Evolutionary conservation across 2,113 vertebrate species (phyloP), one percentile per base, ranked within the genome.

Genomic region (Pseudorectes ferrugineus): DNA sequence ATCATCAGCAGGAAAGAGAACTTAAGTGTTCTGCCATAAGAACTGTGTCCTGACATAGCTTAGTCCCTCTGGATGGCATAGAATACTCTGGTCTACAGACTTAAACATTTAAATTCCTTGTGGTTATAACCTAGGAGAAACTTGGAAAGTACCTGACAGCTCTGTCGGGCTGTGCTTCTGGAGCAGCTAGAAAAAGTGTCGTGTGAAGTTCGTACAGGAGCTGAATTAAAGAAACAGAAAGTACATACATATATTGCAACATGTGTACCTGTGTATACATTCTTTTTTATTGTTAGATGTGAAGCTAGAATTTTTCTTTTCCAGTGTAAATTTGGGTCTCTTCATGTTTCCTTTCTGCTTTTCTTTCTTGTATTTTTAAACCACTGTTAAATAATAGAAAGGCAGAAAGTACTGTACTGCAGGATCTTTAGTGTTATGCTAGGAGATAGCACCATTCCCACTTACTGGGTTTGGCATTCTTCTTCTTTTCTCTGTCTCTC

Each of bases 321-420:
- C 38, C 4, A 29, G 2, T 76, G n/a, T 21, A 63, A 62, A 67
- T 45, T 62, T 36, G 48, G 5, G 15, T 31, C 21, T 78, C 43
- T 78, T 52, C 20, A 7, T 55, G 45, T 43, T 71, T 85, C 31
- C 28, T 86, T 77, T 52, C 63, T 90, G 22, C 19, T 71, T 58
- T 63, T 89, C 36, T 74, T 71, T 72, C 65, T 80, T 92, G 51
- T 92, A 29, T 89, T 85, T 95, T 89, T 63, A 96, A 90, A 33
- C 28, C 12, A 11, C 14, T 46, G 49, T 40, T 81, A 36, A 93
- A 55, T 76, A 79, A 61, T 25, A 88, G 72, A 89, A 65, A 61
- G 28, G n/a, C 11, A 65, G 78, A 58, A 65, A 48, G n/a, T 20
- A 68, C 51, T 46, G 70, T 65, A 31, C 13, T 65, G 84, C 42